A percentile compares a stretch with the other conserved stretches of the same genome.
Conservation (phyloP, 2,797 vertebrate species). For the Falco novaeseelandiae region DNA sequence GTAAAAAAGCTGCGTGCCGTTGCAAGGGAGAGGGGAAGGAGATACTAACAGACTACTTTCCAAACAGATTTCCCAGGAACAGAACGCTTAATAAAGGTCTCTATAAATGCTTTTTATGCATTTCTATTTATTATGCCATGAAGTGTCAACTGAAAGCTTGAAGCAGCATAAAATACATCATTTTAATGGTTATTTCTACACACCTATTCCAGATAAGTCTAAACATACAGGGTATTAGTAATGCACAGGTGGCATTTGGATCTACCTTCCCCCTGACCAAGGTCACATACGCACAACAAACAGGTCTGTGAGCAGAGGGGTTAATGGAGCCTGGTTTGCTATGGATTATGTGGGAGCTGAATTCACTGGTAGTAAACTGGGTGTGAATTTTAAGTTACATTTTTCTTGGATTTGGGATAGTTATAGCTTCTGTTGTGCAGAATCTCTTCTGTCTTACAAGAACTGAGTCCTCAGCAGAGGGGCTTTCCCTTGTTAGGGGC, state of each 20-base stretch:
- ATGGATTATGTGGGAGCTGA: neutral
- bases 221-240: neutral
- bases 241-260: neutral
- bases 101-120: neutral
- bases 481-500: neutral
- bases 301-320: neutral
- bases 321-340: neutral
- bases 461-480: neutral
- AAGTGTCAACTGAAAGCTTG: conserved; percentile 21
- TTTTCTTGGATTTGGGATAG: neutral
- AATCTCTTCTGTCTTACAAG: neutral
- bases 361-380: neutral
- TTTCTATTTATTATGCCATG: conserved; percentile 18
- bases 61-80: conserved; percentile 55
- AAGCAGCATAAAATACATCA: conserved; percentile 32
- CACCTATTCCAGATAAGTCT: neutral
- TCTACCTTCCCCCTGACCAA: neutral
- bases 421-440: neutral
- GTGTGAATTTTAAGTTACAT: neutral
- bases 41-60: neutral
- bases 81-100: conserved; percentile 26
- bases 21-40: neutral
- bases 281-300: neutral
- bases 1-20: neutral
- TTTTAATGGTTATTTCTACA: conserved; percentile 48